These are phyloP conservation scores for Dichetophora obliterata DNA, from an alignment of 2,888 invertebrate genomes.

Conservation along the genomic window DNA sequence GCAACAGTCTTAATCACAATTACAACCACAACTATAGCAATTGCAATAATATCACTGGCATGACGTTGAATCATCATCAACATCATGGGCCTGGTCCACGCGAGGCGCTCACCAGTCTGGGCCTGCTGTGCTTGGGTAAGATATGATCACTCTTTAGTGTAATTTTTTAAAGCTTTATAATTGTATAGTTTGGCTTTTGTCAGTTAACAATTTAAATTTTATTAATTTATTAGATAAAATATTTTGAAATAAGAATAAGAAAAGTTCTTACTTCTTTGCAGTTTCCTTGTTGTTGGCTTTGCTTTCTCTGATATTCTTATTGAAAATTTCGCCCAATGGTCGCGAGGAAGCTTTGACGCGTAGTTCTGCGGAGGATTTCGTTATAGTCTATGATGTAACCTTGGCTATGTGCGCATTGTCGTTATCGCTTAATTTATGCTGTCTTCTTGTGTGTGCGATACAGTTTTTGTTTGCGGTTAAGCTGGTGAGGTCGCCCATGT, in stretches of 20 bases:
- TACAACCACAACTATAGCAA: constrained; percentile 56
- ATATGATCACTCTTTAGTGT: not conserved
- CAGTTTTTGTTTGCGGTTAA: constrained; percentile 95
- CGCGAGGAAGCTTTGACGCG: constrained; percentile 68
- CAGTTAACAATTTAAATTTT: too few relatives aligned
- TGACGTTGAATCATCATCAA: constrained; percentile 63
- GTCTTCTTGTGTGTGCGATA: constrained; percentile 91
- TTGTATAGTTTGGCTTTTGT: too few relatives aligned
- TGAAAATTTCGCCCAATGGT: constrained; percentile 82
- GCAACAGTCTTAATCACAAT: constrained; percentile 49
- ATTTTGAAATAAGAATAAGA: too few relatives aligned
- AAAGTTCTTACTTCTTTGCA: constrained; percentile 46
- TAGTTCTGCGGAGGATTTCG: constrained; percentile 83
- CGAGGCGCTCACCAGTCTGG: constrained; percentile 88
- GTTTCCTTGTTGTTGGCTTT: constrained; percentile 87
- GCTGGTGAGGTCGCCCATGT: constrained; percentile 87
- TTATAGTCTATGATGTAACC: constrained; percentile 92
- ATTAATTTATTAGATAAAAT: too few relatives aligned
- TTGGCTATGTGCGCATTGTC: constrained; percentile 90
- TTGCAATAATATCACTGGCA: constrained; percentile 53
- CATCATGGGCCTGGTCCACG: constrained; percentile 75
- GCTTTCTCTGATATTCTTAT: constrained; percentile 85
- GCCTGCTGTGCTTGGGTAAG: constrained; percentile 80
- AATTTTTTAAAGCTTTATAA: too few relatives aligned
- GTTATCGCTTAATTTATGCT: constrained; percentile 89